Evolutionary conservation across 2,797 vertebrate species (phyloP).

Genomic region (Microtus agrestis): DNA sequence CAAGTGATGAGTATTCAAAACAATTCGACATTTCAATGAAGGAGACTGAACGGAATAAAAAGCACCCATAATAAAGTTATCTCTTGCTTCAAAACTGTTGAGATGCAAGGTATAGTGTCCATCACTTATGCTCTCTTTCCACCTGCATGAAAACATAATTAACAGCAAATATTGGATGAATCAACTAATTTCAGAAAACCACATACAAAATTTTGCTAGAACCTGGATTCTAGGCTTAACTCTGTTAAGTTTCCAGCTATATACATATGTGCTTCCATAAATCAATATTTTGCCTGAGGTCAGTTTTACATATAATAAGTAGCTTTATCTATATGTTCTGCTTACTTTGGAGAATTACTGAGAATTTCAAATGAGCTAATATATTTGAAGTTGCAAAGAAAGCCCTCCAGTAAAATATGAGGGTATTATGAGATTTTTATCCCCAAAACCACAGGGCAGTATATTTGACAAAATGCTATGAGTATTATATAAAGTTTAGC

Average conservation of each 20-base stretch:
- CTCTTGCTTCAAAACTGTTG: neutral
- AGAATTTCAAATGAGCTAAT: constrained; percentile 61
- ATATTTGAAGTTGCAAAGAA: constrained; percentile 49
- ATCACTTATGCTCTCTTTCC: neutral
- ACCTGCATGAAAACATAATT: neutral
- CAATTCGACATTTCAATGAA: neutral
- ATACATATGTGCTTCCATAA: neutral
- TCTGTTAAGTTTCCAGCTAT: neutral
- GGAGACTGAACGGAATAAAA: neutral
- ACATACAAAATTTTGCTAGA: neutral
- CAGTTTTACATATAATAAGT: constrained; percentile 6
- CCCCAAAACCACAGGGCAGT: neutral
- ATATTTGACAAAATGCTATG: constrained; percentile 39
- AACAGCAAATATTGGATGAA: neutral
- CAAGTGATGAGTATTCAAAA: neutral
- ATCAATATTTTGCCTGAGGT: constrained; percentile 20
- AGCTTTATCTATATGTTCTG: constrained; percentile 31
- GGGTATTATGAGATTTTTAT: constrained; percentile 42
- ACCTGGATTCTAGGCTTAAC: neutral
- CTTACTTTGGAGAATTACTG: constrained; percentile 15
- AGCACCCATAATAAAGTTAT: neutral
- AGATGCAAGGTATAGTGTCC: neutral
- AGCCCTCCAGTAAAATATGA: constrained; percentile 49
- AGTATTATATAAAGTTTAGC: constrained; percentile 42
- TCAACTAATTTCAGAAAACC: neutral